Conservation (phyloP, 2,113 vertebrate species). For the Silurus glanis region DNA sequence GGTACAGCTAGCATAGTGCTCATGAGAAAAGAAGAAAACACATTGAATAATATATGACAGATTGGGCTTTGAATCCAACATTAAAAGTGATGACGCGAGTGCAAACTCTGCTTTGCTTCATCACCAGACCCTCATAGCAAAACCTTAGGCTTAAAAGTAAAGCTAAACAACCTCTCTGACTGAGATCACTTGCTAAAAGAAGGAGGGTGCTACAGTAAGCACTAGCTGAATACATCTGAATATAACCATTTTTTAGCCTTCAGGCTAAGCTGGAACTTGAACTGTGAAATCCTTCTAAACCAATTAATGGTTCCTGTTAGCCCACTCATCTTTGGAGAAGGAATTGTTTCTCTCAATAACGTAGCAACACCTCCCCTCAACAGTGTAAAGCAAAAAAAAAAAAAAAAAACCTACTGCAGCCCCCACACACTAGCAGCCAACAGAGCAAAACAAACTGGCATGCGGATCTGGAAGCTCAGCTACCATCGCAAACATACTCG, state of each 20-base stretch:
- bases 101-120: constrained; percentile 67
- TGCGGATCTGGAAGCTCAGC: constrained; percentile 60
- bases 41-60: constrained; percentile 76
- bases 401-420: constrained; percentile 50
- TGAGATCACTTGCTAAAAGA: constrained; percentile 54
- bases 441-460: constrained; percentile 61
- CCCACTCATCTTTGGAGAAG: constrained; percentile 68
- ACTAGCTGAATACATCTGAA: constrained; percentile 60
- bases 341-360: constrained; percentile 72
- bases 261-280: constrained; percentile 65
- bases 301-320: constrained; percentile 75
- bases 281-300: constrained; percentile 71
- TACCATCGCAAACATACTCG: constrained; percentile 57
- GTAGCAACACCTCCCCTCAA: constrained; percentile 66
- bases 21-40: constrained; percentile 67
- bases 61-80: constrained; percentile 69
- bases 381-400: constrained; percentile 32
- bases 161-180: constrained; percentile 62
- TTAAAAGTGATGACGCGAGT: constrained; percentile 75
- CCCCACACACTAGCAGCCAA: constrained; percentile 57
- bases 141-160: constrained; percentile 67
- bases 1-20: constrained; percentile 54
- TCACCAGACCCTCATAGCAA: constrained; percentile 67
- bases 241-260: constrained; percentile 59
- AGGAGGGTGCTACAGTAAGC: constrained; percentile 37